phyloP scores from a whole-genome alignment of 2,888 invertebrate genomes.

The Lochmaea capreae region DNA sequence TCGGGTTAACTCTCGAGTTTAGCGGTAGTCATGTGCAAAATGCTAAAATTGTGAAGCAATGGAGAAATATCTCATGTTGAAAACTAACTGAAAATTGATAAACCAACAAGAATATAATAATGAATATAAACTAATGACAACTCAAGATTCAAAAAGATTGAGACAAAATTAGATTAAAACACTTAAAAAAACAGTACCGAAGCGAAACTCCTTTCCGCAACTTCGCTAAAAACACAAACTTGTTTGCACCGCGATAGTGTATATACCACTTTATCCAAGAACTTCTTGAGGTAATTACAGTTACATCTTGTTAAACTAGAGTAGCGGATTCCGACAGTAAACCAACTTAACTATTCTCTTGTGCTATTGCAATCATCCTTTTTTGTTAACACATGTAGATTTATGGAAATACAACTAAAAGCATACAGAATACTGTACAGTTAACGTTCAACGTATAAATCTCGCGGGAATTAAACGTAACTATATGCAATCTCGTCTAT shows the following conservation, averaged over 20 bases:
- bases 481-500: slow-evolving; percentile 20
- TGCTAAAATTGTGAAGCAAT: no score
- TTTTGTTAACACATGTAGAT: slow-evolving; percentile 34
- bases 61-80: no score
- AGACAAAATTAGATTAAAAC: no score
- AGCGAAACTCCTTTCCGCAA: not conserved
- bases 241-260: not conserved
- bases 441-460: slow-evolving; percentile 31
- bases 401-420: slow-evolving; percentile 28
- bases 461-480: not conserved
- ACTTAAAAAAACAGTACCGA: no score
- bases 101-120: no score
- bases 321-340: slow-evolving; percentile 3
- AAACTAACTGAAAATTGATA: no score
- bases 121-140: no score
- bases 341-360: slow-evolving; percentile 22
- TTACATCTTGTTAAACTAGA: slow-evolving; percentile 11
- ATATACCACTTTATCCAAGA: slow-evolving; percentile 13
- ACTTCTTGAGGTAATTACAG: slow-evolving; percentile 13
- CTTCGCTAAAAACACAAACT: not conserved
- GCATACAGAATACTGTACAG: slow-evolving; percentile 22
- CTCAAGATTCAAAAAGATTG: no score
- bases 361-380: slow-evolving; percentile 15
- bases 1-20: no score
- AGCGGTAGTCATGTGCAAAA: no score